Evolutionary conservation across 2,888 invertebrate genomes (phyloP), one percentile per base, ranked within the genome.

Genomic region (Pyrgus malvae): DNA sequence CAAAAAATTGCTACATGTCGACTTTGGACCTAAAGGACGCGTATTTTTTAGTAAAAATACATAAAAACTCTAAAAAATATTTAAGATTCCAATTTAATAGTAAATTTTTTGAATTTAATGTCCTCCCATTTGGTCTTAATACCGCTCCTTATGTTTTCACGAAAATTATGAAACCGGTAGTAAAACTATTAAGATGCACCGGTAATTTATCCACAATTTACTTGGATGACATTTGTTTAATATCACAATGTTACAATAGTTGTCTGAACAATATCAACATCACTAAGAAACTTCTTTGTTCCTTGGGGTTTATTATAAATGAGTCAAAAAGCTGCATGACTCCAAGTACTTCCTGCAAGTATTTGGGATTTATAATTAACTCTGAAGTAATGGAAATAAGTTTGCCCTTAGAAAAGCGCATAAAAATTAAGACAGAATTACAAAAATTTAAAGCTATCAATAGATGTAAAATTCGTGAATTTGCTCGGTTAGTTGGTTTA

Each of bases 1-100:
- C 48, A 19, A 33, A 27, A 27, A 9, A 45, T 14, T 29, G 31
- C 42, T 57, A 33, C 17, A 42, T 60, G 49, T 37, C 53, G 4
- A 49, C 45, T 8, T 21, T 57, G 1, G 57, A 57, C 11, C 29
- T 57, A 14, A 57, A 56, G 25, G 55, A 57, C 6, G 48, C 55
- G 29, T 57, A 57, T 38, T 55, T 57, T 49, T 51, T 48, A 48
- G 16, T 60, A 7, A 19, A 33, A 7, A 27, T 60, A 2, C 19
- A 37, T 17, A 9, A 41, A 25, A 25, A 7, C 16, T 27, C 29
- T 11, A 23, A 38, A 19, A 57, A 35, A 27, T 50, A 41, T 23
- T 45, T 55, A 33, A 19, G 51, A 3, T 54, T 57, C 19, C 11
- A 40, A 19, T 50, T 17, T 21, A 9, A 38, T 16, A 16, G 9